Evolutionary conservation across 2,113 vertebrate species (phyloP), one percentile per base, ranked within the genome.

Genomic region (Trematocara zebra): DNA sequence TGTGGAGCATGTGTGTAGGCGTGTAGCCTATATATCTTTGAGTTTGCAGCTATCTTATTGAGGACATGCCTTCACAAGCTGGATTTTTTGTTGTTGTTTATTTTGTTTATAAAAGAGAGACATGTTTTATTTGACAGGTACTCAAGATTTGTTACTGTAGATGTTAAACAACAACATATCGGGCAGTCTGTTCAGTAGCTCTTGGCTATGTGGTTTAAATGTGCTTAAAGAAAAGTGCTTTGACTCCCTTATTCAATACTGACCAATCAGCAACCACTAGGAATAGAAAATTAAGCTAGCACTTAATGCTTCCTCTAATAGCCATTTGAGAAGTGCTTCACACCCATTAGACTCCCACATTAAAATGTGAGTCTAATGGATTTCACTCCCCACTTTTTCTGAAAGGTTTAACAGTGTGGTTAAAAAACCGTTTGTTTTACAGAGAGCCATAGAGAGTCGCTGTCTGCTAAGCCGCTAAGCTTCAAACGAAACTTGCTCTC

Each of bases 11-110:
- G 54, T 83, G 31, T 44, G 61, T 85, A 57, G n/a, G 49, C 59
- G 76, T 57, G 44, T 31, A 2, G 44, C 2, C 26, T 31, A 31
- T 49, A 49, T 49, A 49, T 49, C 69, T 49, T 49, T n/a, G 44
- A 76, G 15, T 49, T 18, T 49, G 23, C 23, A 31, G 23, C 69
- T 11, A 49, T 49, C 6, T 18, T 49, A 76, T 12, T 47, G 69
- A 76, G 23, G 42, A 49, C 15, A 76, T 76, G 42, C 42, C 15
- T 76, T 49, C 26, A 76, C 23, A 5, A 28, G 8, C 15, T 31
- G 15, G 0, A 11, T 31, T 1, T 72, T 0, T 2, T 72, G 10
- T 7, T 64, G 59, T 37, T 64, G 2, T 61, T n/a, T 61, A 35
- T 33, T 59, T 59, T 33, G 28, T 61, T 64, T 64, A 64, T 31